These are phyloP conservation scores for Glandiceps talaboti DNA, from an alignment of 53 echinoderm and acorn worm species.

Conservation along the genomic window DNA sequence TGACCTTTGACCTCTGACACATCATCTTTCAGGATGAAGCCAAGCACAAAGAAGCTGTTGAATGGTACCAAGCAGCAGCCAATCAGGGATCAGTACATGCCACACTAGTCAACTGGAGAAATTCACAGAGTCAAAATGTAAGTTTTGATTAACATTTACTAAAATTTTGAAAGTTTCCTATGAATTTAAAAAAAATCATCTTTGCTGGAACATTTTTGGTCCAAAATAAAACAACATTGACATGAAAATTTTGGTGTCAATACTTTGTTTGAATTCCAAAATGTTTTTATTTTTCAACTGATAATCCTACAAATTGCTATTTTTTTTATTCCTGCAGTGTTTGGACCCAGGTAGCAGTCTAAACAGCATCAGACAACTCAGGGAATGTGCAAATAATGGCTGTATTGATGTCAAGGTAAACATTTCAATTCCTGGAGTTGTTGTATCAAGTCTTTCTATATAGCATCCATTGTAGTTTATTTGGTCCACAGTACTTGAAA, in stretches of 20 bases:
- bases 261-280: neutral
- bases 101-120: neutral
- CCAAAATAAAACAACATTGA: too few relatives aligned
- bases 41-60: neutral
- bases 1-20: too few relatives aligned
- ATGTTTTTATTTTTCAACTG: constrained; percentile 1
- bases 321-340: constrained; percentile 3
- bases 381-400: constrained; percentile 62
- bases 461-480: too few relatives aligned
- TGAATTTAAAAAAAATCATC: neutral
- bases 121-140: neutral
- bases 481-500: too few relatives aligned
- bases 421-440: too few relatives aligned
- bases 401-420: constrained; percentile 76
- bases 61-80: neutral
- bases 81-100: constrained; percentile 1
- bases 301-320: neutral
- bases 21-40: constrained; percentile 27
- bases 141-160: neutral
- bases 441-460: too few relatives aligned
- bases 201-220: neutral
- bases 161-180: neutral
- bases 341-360: constrained; percentile 53
- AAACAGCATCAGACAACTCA: constrained; percentile 82
- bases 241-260: constrained; percentile 14